A percentile compares a stretch with the other conserved stretches of the same genome.
These are phyloP conservation scores for Eurois occulta DNA, from an alignment of 2,888 invertebrate genomes.

Conservation along the genomic window DNA sequence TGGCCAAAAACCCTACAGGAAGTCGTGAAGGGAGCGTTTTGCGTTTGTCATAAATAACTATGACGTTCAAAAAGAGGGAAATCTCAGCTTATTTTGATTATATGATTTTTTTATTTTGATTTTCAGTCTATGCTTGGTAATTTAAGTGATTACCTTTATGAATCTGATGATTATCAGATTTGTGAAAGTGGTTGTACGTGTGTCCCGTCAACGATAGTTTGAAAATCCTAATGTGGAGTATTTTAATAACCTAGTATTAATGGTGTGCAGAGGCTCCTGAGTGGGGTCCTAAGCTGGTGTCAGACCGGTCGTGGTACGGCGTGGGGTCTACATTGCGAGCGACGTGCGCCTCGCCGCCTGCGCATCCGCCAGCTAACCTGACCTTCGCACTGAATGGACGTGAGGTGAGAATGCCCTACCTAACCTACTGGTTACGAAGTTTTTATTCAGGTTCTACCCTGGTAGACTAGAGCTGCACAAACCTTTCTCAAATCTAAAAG, in stretches of 20 bases:
- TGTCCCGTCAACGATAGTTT: neutral
- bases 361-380: conserved; percentile 93
- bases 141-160: too few species aligned
- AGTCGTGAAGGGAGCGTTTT: neutral
- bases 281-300: conserved; percentile 91
- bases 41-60: neutral
- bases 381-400: conserved; percentile 93
- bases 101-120: neutral
- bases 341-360: conserved; percentile 92
- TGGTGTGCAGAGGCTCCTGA: conserved; percentile 91
- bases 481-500: neutral
- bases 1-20: neutral
- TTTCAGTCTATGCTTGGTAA: neutral
- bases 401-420: conserved; percentile 81
- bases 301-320: conserved; percentile 93
- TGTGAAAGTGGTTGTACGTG: neutral
- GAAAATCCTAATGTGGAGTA: neutral
- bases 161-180: neutral
- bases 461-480: neutral
- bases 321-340: conserved; percentile 92
- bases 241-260: neutral
- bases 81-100: neutral
- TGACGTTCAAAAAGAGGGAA: neutral
- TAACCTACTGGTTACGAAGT: neutral
- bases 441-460: too few species aligned